A percentile compares a stretch with the other conserved stretches of the same genome.
These are phyloP conservation scores for Helicoverpa assulta DNA, from an alignment of 2,888 invertebrate genomes.

Conservation along the genomic window DNA sequence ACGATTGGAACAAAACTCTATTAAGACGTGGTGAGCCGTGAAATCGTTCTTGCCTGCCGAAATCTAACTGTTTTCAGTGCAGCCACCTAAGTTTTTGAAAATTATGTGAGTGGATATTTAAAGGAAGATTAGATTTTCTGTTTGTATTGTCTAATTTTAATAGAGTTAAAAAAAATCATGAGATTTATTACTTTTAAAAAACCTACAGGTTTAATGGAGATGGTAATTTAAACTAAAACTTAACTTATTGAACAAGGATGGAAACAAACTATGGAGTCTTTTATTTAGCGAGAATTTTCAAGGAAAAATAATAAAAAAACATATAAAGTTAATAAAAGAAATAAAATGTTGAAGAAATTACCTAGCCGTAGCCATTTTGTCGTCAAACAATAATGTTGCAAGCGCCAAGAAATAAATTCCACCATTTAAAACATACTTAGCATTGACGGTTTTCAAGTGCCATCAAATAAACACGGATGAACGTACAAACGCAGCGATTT, in stretches of 20 bases:
- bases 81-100: slow-evolving; percentile 17
- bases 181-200: no score
- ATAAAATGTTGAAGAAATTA: background rate
- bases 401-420: slow-evolving; percentile 2
- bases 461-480: slow-evolving; percentile 45
- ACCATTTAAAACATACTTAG: slow-evolving; percentile 42
- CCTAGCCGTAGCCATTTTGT: background rate
- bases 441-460: slow-evolving; percentile 46
- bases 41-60: slow-evolving; percentile 65
- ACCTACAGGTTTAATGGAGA: no score
- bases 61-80: slow-evolving; percentile 55
- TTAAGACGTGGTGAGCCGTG: slow-evolving; percentile 62
- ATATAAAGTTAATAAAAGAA: no score
- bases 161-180: no score
- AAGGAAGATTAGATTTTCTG: background rate
- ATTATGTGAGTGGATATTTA: slow-evolving; percentile 21
- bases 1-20: slow-evolving; percentile 53
- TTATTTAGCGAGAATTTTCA: no score
- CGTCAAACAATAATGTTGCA: slow-evolving; percentile 9
- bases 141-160: background rate
- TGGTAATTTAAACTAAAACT: no score
- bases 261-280: no score
- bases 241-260: no score
- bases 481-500: slow-evolving; percentile 36
- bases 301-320: no score